phyloP scores from a whole-genome alignment of 2,888 invertebrate species.

The Hypolimnas misippus region DNA sequence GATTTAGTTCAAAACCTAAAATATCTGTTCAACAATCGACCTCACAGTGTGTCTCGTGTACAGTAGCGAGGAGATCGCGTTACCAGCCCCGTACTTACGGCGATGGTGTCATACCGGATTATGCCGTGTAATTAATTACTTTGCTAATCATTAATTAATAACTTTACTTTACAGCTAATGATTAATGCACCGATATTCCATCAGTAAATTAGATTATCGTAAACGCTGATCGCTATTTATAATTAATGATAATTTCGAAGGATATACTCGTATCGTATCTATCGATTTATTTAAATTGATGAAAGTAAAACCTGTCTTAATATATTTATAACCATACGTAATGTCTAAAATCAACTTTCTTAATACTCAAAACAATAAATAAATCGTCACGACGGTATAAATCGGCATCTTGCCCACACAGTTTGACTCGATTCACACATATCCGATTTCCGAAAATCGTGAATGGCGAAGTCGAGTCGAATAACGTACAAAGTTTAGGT shows the following conservation, averaged over 20 bases:
- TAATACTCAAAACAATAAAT: neutral
- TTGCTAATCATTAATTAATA: constrained; percentile 50
- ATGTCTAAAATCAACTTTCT: neutral
- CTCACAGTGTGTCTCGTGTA: constrained; percentile 45
- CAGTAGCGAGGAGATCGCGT: constrained; percentile 60
- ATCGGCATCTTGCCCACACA: constrained; percentile 9
- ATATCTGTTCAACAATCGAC: neutral
- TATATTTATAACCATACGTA: neutral
- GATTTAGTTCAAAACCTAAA: neutral
- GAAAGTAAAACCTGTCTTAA: neutral
- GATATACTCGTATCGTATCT: constrained; percentile 14
- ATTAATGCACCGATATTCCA: constrained; percentile 43
- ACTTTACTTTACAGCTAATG: constrained; percentile 42
- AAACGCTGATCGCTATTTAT: constrained; percentile 47
- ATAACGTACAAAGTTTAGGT: constrained; percentile 30
- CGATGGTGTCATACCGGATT: constrained; percentile 60
- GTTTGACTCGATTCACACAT: constrained; percentile 4
- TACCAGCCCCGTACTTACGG: constrained; percentile 57
- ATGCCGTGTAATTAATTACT: constrained; percentile 62
- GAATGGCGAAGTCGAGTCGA: constrained; percentile 33
- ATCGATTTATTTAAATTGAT: neutral
- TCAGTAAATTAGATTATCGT: constrained; percentile 36
- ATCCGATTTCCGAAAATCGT: constrained; percentile 32
- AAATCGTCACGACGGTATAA: neutral
- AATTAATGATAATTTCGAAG: constrained; percentile 34